Evolutionary conservation across 2,797 vertebrate species (phyloP), one percentile per base, ranked within the genome.

Genomic region (Tolypeutes matacus): DNA sequence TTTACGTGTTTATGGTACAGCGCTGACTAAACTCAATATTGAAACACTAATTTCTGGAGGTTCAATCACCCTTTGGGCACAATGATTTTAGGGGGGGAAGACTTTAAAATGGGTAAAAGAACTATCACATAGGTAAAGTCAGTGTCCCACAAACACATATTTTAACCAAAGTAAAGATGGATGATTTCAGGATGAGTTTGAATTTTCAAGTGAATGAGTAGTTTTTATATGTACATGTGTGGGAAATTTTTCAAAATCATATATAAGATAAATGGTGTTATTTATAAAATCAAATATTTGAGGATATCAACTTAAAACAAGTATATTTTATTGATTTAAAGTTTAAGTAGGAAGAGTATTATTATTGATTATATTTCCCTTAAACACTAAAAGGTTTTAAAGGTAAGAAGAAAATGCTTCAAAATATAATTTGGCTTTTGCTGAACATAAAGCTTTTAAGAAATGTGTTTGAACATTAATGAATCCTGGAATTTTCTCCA

Each of bases 391-490:
- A 89, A 56, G 1, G 0, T 95, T 95, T 93, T 80, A 75, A 96
- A 87, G 20, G 7, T 67, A 89, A 89, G 7, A 86, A 86, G 18
- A 80, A 93, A 92, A 76, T 60, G 9, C 5, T 77, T 96, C 39
- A 90, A 93, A 92, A 60, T 80, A 69, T 83, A 76, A 81, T 70
- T 70, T 89, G 27, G 75, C 89, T 91, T 90, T 87, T 78, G 58
- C 21, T 92, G 88, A 93, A 90, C n/a, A 93, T 17, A 90, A 90
- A 84, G 12, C 5, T 91, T 95, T 94, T 69, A 87, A 69, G 8
- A 91, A 93, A 78, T 25, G 7, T 42, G 4, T 65, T 69, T 92
- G 86, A 83, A 94, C 42, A 92, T 84, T 46, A 83, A 93, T 83
- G 27, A 89, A 91, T 87, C 11, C 86, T 93, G 29, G 53, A 49